phyloP scores from a whole-genome alignment of 2,797 vertebrate genomes.

The Clamator glandarius region DNA sequence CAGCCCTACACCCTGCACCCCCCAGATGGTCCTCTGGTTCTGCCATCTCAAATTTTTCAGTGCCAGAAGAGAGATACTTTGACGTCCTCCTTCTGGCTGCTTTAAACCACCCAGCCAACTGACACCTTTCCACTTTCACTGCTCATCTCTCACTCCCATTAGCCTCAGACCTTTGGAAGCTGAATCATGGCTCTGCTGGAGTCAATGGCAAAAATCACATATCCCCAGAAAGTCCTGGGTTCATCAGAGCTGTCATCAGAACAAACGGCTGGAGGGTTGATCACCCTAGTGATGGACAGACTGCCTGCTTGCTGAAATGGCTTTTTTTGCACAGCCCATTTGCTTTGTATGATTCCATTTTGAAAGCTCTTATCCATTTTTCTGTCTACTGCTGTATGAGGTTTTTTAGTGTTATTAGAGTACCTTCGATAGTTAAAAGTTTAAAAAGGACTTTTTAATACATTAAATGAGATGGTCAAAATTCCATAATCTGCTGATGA shows the following conservation, averaged over 20 bases:
- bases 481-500: neutral
- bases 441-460: slow-evolving; percentile 17
- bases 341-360: neutral
- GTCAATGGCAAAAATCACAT: neutral
- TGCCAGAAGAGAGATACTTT: neutral
- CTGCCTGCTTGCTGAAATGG: neutral
- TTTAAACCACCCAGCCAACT: neutral
- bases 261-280: neutral
- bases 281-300: neutral
- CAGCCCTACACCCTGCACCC: neutral
- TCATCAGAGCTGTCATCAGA: neutral
- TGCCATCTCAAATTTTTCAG: neutral
- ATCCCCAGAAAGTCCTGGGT: neutral
- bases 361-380: slow-evolving; percentile 31
- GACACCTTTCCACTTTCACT: neutral
- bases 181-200: neutral
- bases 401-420: neutral
- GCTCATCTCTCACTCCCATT: neutral
- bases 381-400: neutral
- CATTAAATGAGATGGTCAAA: slow-evolving; percentile 9
- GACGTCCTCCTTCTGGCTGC: neutral
- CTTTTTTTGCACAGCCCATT: slow-evolving; percentile 31
- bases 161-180: neutral
- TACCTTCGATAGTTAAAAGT: neutral
- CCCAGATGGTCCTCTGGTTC: neutral